phyloP scores from a whole-genome alignment of 2,113 vertebrate genomes.

The Cheilinus undulatus region DNA sequence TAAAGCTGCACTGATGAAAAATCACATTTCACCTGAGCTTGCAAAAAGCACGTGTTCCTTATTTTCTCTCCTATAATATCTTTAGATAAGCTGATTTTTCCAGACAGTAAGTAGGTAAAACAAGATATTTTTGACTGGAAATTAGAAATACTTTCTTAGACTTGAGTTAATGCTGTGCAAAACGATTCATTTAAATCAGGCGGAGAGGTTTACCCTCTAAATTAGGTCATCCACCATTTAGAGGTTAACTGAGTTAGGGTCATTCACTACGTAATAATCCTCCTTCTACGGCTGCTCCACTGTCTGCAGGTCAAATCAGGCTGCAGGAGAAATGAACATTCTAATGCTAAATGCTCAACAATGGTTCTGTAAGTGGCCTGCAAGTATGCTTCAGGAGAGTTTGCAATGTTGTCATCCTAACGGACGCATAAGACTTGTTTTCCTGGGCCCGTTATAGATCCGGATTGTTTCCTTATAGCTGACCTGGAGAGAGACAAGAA shows the following conservation, averaged over 20 bases:
- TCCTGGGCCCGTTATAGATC: neutral
- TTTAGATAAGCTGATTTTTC: too few species aligned
- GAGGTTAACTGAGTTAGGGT: conserved; percentile 47
- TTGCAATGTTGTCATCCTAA: neutral
- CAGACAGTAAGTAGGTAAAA: too few species aligned
- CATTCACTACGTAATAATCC: conserved; percentile 11
- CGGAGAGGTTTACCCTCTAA: conserved; percentile 6
- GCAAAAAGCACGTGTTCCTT: too few species aligned
- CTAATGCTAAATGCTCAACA: neutral
- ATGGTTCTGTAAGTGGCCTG: neutral
- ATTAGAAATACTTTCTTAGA: too few species aligned
- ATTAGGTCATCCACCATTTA: conserved; percentile 13
- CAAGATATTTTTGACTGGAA: too few species aligned
- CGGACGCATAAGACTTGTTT: neutral
- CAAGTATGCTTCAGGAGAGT: neutral
- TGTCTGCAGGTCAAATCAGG: neutral
- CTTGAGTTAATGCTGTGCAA: too few species aligned
- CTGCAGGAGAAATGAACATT: neutral
- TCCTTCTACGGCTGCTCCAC: neutral
- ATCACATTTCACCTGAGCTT: too few species aligned
- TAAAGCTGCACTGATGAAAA: too few species aligned
- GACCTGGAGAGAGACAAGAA: conserved; percentile 55
- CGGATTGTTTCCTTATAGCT: conserved; percentile 29
- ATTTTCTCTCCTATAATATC: too few species aligned
- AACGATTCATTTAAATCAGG: conserved; percentile 55